Evolutionary conservation across 1,140 invertebrate genomes (phyloP), one percentile per base, ranked within the genome.

Genomic region (Atta colombica): DNA sequence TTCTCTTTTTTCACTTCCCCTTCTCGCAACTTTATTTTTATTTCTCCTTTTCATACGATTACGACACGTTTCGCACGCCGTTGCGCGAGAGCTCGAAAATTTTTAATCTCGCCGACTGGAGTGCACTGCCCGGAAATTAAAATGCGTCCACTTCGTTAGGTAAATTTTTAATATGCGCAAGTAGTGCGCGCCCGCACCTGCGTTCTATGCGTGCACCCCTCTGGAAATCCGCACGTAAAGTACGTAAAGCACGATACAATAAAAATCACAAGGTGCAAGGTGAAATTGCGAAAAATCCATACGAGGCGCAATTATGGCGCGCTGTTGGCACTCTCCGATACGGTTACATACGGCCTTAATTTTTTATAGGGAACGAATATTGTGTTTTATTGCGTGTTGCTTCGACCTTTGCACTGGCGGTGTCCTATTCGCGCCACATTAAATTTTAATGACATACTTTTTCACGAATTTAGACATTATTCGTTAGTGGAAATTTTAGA

Each of bases 161-260:
- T 75, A 84, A 84, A 84, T 84, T 84, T 84, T 84, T 84, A 84
- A 84, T 84, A 84, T 74, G 80, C 68, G 80, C 80, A 84, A 84
- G 69, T 84, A 84, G 69, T 31, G 25, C 69, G 68, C 55, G 75
- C 21, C 49, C 77, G 69, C 80, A 84, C 55, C 69, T 75, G 80
- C 69, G 80, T 74, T 74, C 55, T 74, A 51, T 84, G 69, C 69
- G 69, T 39, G 35, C 68, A 72, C 25, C 69, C 25, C 58, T 31
- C 68, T 60, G 69, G 69, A 75, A 84, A 84, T 74, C 69, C 39
- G 80, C 80, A 25, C 69, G 18, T 72, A 84, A 84, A 84, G 69
- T 74, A 74, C 80, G 80, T 55, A 81, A 81, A 81, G 78, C 35
- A 16, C 68, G 66, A 82, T 82, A 82, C 68, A 61, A 84, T 84